Evolutionary conservation across 2,888 invertebrate species (phyloP).

Genomic region (Pandemis cinnamomeana): DNA sequence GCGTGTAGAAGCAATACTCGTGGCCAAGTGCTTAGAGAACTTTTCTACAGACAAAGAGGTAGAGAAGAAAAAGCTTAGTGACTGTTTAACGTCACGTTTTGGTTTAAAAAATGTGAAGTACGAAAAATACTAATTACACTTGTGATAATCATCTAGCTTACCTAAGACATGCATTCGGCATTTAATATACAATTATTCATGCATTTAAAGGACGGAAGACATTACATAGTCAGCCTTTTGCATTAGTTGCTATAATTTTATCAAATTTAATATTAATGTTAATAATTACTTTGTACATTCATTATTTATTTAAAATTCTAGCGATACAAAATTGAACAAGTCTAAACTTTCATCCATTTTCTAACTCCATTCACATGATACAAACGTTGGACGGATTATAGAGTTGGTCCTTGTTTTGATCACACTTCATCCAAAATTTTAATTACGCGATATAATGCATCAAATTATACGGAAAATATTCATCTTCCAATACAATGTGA

Average conservation of each 20-base stretch:
- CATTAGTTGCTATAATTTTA: slow-evolving; percentile 28
- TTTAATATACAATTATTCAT: slow-evolving; percentile 29
- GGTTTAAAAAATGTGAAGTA: slow-evolving; percentile 49
- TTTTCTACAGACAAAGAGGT: slow-evolving; percentile 51
- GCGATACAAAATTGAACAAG: slow-evolving; percentile 10
- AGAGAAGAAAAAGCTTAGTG: slow-evolving; percentile 56
- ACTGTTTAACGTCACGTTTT: slow-evolving; percentile 47
- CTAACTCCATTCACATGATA: neutral
- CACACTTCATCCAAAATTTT: neutral
- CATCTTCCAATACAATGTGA: slow-evolving; percentile 38
- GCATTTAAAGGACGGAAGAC: slow-evolving; percentile 49
- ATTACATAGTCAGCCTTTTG: slow-evolving; percentile 47
- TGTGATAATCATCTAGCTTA: slow-evolving; percentile 35
- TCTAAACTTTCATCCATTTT: neutral
- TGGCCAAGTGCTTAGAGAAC: slow-evolving; percentile 46
- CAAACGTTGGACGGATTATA: neutral
- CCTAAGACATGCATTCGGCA: slow-evolving; percentile 37
- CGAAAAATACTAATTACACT: slow-evolving; percentile 37
- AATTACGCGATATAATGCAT: neutral
- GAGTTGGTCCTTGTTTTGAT: neutral
- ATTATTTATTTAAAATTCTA: slow-evolving; percentile 29
- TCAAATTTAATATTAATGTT: slow-evolving; percentile 33
- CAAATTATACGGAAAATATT: slow-evolving; percentile 37
- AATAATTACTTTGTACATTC: slow-evolving; percentile 47
- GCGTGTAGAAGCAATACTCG: slow-evolving; percentile 27